Base-by-base conservation (phyloP, 2,797 vertebrate genomes). In the Gymnoscopelus microlampas region DNA sequence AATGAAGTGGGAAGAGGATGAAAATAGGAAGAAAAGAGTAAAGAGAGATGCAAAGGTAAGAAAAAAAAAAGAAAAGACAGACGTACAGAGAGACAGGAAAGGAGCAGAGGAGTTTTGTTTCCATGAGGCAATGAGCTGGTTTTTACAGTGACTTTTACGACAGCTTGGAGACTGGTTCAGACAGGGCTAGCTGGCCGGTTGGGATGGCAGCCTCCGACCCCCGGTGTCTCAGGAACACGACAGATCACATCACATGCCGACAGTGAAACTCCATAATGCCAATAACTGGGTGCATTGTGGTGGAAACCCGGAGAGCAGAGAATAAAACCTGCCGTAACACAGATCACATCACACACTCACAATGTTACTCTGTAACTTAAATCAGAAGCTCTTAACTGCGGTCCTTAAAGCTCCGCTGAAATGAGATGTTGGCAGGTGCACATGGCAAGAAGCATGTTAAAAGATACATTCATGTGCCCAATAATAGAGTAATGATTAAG, bases 101-200 rank as follows among this genome's bases (percentile, higher is more conserved):
- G 24, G 71, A 77, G 64, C n/a, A 47, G 58, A 75, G 75, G 61
- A 72, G 66, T 82, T 70, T 47, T 82, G 71, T 85, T 92, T 89
- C 89, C 82, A 86, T 87, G 78, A 90, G 84, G 77, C 82, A 86
- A 80, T 63, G 56, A 64, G 68, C 51, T 48, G 66, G 74, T 85
- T 90, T 80, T 92, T 84, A 89, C 78, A 44, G 68, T 67, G 70
- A 90, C 77, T 82, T 91, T 91, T 90, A 89, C 82, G 76, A 84
- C 83, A 74, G 84, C 0, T 29, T 23, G 58, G 85, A 89, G 83
- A 78, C 79, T 51, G 61, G 53, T 76, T 75, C 51, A 24, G 29
- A 44, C 76, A 61, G 55, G 63, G 71, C 81, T 80, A 77, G 66
- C 66, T 66, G 63, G 54, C 74, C 60, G 70, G 73, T 73, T 65